Conservation (phyloP, 1,140 invertebrate genomes). For the Drosophila melanica region DNA sequence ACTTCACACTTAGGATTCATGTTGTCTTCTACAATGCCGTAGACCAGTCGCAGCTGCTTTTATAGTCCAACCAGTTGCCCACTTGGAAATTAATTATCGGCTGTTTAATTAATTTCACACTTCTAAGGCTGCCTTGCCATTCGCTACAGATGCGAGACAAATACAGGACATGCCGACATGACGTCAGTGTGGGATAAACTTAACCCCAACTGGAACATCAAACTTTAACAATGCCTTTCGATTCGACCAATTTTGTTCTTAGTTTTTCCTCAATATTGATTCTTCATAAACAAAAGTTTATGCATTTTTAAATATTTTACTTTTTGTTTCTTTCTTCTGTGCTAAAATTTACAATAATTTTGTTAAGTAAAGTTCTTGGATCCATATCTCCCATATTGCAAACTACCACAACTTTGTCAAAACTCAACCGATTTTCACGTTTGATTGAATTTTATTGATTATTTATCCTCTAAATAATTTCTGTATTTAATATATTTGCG, state of each 20-base stretch:
- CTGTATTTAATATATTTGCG: too few species aligned
- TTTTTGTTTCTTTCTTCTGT: too few species aligned
- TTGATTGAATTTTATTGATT: too few species aligned
- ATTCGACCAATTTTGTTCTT: background rate
- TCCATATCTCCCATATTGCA: too few species aligned
- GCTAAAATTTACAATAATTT: too few species aligned
- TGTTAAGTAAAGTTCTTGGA: too few species aligned
- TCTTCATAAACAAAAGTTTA: too few species aligned
- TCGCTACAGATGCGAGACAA: background rate
- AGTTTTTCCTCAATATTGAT: too few species aligned
- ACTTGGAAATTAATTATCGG: background rate
- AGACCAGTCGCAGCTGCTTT: conserved; percentile 18
- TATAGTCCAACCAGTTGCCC: conserved; percentile 36
- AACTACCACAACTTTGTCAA: too few species aligned
- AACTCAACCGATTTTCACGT: too few species aligned
- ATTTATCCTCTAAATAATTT: too few species aligned
- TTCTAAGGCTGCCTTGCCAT: conserved; percentile 49
- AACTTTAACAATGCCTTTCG: background rate
- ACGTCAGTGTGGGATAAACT: conserved; percentile 3
- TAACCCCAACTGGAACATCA: background rate
- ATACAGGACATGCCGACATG: background rate
- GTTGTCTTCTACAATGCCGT: conserved; percentile 32
- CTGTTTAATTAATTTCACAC: conserved; percentile 45
- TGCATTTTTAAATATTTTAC: too few species aligned
- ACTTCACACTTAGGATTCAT: conserved; percentile 71